Percentiles rank a stretch among this genome's conserved stretches.
These are phyloP conservation scores for Cyphomyrmex costatus DNA, from an alignment of 1,140 invertebrate genomes.

Conservation along the genomic window DNA sequence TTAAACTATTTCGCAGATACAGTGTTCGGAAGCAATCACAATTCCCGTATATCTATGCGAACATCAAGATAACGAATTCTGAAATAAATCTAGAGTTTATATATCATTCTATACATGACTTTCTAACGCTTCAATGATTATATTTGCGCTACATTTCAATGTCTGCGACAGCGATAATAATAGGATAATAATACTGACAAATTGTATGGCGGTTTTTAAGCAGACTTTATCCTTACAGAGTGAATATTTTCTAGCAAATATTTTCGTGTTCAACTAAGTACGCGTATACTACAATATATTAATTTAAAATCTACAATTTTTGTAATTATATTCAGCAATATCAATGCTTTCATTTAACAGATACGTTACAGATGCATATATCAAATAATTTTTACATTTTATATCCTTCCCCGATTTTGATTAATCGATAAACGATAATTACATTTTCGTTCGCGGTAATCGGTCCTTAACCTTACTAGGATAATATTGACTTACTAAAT, in stretches of 20 bases:
- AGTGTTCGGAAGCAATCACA: constrained; percentile 9
- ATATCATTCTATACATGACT: constrained; percentile 61
- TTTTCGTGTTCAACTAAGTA: constrained; percentile 66
- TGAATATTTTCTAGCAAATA: constrained; percentile 53
- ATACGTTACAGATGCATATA: neutral
- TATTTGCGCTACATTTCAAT: constrained; percentile 68
- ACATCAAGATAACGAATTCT: constrained; percentile 16
- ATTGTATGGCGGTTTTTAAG: constrained; percentile 83
- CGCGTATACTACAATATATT: constrained; percentile 72
- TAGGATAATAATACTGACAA: constrained; percentile 85
- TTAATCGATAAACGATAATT: constrained; percentile 67
- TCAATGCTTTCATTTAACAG: constrained; percentile 42
- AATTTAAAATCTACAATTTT: constrained; percentile 66
- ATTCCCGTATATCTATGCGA: constrained; percentile 33
- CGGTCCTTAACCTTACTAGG: constrained; percentile 25
- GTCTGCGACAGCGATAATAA: constrained; percentile 77
- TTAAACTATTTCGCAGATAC: neutral
- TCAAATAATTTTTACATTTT: constrained; percentile 64
- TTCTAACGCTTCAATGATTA: constrained; percentile 71
- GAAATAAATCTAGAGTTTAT: constrained; percentile 49
- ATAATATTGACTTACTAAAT: constrained; percentile 60
- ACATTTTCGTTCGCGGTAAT: constrained; percentile 43
- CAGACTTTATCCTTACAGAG: constrained; percentile 72
- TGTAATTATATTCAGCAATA: constrained; percentile 57
- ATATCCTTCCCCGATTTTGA: constrained; percentile 59